Conservation (phyloP, 2,888 invertebrate genomes). For the Opisthograptis luteolata region DNA sequence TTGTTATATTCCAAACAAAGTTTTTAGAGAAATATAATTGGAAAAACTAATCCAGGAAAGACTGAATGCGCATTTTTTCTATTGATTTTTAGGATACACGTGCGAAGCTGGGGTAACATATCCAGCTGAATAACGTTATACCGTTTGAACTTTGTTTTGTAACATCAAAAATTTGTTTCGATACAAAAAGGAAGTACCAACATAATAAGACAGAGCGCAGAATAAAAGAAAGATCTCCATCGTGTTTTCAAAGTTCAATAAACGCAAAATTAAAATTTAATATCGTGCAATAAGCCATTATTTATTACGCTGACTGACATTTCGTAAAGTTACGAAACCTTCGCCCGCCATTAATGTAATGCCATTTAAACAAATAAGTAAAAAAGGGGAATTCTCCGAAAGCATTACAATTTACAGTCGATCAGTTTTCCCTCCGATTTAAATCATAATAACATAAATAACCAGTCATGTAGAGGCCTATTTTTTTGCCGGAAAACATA, state of each 20-base stretch:
- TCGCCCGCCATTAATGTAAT: slow-evolving; percentile 1
- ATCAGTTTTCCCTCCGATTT: slow-evolving; percentile 29
- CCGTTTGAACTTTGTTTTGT: too few relatives aligned
- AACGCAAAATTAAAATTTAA: slow-evolving; percentile 14
- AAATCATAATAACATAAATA: background rate
- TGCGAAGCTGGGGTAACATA: too few relatives aligned
- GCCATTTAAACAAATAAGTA: slow-evolving; percentile 23
- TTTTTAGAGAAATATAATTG: too few relatives aligned
- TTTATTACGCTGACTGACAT: slow-evolving; percentile 10
- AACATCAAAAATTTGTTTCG: too few relatives aligned
- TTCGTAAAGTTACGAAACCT: slow-evolving; percentile 12
- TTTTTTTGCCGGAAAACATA: slow-evolving; percentile 11
- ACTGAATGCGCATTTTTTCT: too few relatives aligned
- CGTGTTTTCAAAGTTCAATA: slow-evolving; percentile 9
- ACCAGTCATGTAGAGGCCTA: background rate
- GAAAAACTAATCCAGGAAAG: too few relatives aligned
- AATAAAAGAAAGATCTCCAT: background rate
- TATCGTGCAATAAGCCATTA: background rate
- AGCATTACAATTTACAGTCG: slow-evolving; percentile 19
- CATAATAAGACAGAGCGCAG: too few relatives aligned
- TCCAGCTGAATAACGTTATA: too few relatives aligned
- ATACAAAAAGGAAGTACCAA: too few relatives aligned
- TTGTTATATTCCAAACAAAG: too few relatives aligned
- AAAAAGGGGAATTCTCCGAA: slow-evolving; percentile 20
- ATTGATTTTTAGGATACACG: too few relatives aligned